Conservation (phyloP, 2,888 invertebrate genomes). For the Mesochorus sp. region DNA sequence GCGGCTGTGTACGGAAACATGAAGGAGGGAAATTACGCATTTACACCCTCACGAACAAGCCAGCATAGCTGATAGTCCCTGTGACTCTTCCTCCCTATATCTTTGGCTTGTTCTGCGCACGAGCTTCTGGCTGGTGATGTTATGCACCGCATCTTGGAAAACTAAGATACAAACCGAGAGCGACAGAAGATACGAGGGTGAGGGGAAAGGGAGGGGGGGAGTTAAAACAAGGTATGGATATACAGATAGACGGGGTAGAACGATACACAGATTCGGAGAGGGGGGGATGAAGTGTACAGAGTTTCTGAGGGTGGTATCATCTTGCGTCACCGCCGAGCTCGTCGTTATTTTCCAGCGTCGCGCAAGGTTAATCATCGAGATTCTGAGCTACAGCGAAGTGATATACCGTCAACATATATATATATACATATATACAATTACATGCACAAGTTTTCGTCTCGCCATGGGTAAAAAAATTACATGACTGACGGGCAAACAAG, state of each 20-base stretch:
- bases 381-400: conserved; percentile 67
- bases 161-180: conserved; percentile 63
- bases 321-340: conserved; percentile 62
- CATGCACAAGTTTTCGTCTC: not conserved
- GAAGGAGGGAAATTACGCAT: conserved; percentile 63
- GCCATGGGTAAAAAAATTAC: conserved; percentile 55
- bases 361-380: conserved; percentile 79
- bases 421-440: no score
- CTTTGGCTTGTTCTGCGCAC: conserved; percentile 43
- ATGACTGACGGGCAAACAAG: conserved; percentile 79
- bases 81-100: conserved; percentile 5
- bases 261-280: conserved; percentile 18
- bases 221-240: conserved; percentile 19
- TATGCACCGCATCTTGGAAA: conserved; percentile 41
- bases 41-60: conserved; percentile 62
- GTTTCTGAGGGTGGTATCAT: conserved; percentile 38
- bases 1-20: conserved; percentile 2
- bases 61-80: conserved; percentile 36
- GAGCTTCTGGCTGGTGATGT: conserved; percentile 45
- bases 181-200: conserved; percentile 27
- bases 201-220: no score
- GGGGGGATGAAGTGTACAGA: conserved; percentile 5
- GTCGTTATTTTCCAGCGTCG: conserved; percentile 79
- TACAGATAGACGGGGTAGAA: conserved; percentile 23
- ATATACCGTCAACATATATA: no score